Conservation (phyloP, 2,113 vertebrate genomes). For the Nycticorax nycticorax region DNA sequence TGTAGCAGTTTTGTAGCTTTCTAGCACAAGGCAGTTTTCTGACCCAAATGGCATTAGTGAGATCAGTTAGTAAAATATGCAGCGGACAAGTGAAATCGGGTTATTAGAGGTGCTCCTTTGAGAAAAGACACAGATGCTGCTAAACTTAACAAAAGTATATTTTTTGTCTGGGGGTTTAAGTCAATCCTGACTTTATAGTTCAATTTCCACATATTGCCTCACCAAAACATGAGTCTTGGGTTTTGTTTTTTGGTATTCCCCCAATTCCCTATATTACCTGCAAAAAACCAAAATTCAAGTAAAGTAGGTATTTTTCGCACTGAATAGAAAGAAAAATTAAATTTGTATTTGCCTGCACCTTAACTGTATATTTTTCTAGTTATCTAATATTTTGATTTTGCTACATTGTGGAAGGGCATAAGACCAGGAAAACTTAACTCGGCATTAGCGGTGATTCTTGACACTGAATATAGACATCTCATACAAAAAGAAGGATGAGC, state of each 20-base stretch:
- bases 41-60: not conserved
- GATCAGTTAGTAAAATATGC: not conserved
- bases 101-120: not conserved
- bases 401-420: fast-evolving
- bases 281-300: not conserved
- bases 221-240: not conserved
- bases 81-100: not conserved
- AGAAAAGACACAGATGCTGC: not conserved
- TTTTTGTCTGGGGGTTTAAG: not conserved
- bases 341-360: not conserved
- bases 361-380: not conserved
- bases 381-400: not conserved
- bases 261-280: not conserved
- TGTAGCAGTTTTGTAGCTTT: not conserved
- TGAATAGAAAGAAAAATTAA: not conserved
- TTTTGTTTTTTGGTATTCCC: not conserved
- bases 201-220: not conserved
- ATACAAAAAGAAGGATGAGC: not conserved
- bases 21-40: not conserved
- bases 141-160: not conserved
- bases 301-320: not conserved
- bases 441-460: not conserved
- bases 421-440: not conserved
- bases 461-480: not conserved
- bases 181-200: not conserved